Percentiles rank a stretch among this genome's conserved stretches.
Conservation (phyloP, 2,797 vertebrate species). For the Thamnophis elegans region DNA sequence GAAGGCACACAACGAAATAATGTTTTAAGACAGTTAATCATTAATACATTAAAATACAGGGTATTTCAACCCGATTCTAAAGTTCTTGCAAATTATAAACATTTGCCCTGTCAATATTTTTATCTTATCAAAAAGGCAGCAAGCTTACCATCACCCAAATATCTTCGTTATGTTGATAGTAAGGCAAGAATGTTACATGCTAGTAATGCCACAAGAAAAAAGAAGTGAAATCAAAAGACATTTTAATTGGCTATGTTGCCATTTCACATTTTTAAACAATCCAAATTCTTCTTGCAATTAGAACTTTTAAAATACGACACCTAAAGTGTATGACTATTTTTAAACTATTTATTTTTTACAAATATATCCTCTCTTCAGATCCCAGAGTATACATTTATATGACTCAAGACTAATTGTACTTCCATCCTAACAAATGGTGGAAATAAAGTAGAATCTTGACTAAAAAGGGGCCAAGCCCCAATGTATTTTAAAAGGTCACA, state of each 20-base stretch:
- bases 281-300: not conserved
- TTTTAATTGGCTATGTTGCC: not conserved
- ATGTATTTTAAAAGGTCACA: not conserved
- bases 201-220: not conserved
- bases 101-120: not conserved
- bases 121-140: not conserved
- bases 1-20: not conserved
- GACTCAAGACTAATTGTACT: not conserved
- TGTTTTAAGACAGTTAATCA: not conserved
- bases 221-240: not conserved
- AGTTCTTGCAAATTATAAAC: not conserved
- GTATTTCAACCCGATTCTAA: not conserved
- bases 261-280: not conserved
- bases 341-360: not conserved
- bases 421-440: not conserved
- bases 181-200: not conserved
- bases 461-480: not conserved
- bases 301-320: not conserved
- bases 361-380: not conserved
- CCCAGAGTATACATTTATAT: not conserved
- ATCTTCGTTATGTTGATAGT: not conserved
- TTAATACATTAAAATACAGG: not conserved
- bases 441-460: not conserved
- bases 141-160: not conserved
- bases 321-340: not conserved